These are phyloP conservation scores for Microchirus variegatus DNA, from an alignment of 2,797 vertebrate genomes.

Conservation along the genomic window DNA sequence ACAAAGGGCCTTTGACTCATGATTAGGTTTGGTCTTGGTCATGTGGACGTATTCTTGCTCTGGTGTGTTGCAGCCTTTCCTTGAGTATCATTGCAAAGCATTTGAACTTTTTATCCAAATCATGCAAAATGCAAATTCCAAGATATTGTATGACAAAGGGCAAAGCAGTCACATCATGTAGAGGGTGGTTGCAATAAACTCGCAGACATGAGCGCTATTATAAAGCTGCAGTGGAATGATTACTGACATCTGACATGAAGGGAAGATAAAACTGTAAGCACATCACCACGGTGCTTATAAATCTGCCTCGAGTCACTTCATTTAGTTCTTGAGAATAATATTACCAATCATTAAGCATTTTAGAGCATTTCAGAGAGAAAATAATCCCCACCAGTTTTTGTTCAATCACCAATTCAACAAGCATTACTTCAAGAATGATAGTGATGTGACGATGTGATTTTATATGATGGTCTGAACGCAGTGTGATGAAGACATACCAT, in stretches of 20 bases:
- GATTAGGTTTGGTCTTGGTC: conserved; percentile 30
- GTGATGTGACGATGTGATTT: background rate
- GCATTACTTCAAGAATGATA: background rate
- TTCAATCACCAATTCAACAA: background rate
- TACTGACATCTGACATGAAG: conserved; percentile 50
- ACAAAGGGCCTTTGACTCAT: conserved; percentile 36
- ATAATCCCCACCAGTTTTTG: background rate
- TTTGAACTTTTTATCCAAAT: conserved; percentile 43
- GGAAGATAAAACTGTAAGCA: conserved; percentile 40
- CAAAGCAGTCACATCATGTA: conserved; percentile 18
- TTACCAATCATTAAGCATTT: conserved; percentile 2
- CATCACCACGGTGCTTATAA: conserved; percentile 31
- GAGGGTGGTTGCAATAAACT: conserved; percentile 50
- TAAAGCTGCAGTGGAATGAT: conserved; percentile 40
- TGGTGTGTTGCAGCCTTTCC: conserved; percentile 18
- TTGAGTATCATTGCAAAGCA: conserved; percentile 29
- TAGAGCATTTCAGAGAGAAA: background rate
- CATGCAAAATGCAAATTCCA: conserved; percentile 50
- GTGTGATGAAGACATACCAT: background rate
- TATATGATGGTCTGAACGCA: background rate
- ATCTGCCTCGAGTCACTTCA: conserved; percentile 41
- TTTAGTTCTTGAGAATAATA: conserved; percentile 34
- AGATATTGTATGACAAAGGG: conserved; percentile 44
- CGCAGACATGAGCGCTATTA: background rate
- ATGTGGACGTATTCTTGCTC: conserved; percentile 21